Evolutionary conservation across 2,888 invertebrate genomes (phyloP), one percentile per base, ranked within the genome.

Genomic region (Eulithis prunata): DNA sequence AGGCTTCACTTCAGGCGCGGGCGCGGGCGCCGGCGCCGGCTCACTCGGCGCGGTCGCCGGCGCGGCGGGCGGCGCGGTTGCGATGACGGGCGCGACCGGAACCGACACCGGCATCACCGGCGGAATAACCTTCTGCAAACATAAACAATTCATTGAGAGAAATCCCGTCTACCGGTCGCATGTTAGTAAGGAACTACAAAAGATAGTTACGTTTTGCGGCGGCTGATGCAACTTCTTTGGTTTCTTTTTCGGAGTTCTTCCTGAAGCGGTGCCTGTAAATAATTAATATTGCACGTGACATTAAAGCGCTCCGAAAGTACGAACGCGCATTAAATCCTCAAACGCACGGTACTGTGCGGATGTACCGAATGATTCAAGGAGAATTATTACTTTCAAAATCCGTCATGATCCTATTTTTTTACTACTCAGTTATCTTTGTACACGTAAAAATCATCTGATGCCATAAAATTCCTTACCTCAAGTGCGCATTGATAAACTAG

Each of bases 181-280:
- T 28, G 13, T 3, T 41, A 41, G 21, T 36, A 45, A 47, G 14
- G 54, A 11, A 52, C 11, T 21, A 65, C 13, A 70, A 70, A 59
- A 56, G 41, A 75, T 81, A 83, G 69, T 89, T 87, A 92, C 94
- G 87, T 91, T 93, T 90, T 88, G 93, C 61, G 80, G 81, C 11
- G 85, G 80, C 38, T 87, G 89, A 66, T 87, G 88, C 71, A 85
- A 85, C 73, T 91, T 93, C 80, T 91, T 93, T 45, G 81, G 73
- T 84, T 92, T 92, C 84, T 92, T 92, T 83, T 92, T 92, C 13
- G 89, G 87, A 53, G 89, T 89, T 78, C 90, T 86, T 62, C 87
- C 87, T 21, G 86, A 79, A 52, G 84, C 87, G 36, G 87, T 83
- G 70, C 91, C 91, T 89, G 88, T 47, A 89, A 89, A 69, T 38